Evolutionary conservation across 2,797 vertebrate genomes (phyloP).

Genomic region (Coregonus sp.): DNA sequence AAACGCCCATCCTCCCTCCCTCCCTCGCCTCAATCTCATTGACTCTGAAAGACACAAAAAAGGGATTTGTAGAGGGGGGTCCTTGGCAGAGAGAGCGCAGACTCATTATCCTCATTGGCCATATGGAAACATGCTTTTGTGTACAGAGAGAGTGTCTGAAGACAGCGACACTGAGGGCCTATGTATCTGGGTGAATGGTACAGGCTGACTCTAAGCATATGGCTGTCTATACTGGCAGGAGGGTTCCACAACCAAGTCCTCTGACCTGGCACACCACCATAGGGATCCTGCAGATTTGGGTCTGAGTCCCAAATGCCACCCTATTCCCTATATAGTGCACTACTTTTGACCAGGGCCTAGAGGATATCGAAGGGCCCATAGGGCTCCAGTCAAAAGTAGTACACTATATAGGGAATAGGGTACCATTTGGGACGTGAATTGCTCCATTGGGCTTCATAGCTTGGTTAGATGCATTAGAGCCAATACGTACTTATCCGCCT

Average conservation of each 20-base stretch:
- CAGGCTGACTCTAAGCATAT: slow-evolving; percentile 87
- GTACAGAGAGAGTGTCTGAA: slow-evolving; percentile 82
- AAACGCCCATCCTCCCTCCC: slow-evolving; percentile 66
- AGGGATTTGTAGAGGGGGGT: slow-evolving; percentile 51
- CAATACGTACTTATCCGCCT: slow-evolving; percentile 25
- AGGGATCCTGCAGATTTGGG: slow-evolving; percentile 14
- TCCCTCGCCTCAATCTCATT: slow-evolving; percentile 67
- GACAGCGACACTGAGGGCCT: slow-evolving; percentile 85
- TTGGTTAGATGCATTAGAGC: slow-evolving; percentile 58
- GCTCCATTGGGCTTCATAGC: slow-evolving; percentile 82
- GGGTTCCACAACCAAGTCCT: slow-evolving; percentile 67
- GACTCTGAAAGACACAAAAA: slow-evolving; percentile 71
- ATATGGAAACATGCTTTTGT: slow-evolving; percentile 91
- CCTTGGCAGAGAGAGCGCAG: slow-evolving; percentile 77
- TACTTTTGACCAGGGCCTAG: neutral
- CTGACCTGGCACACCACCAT: slow-evolving; percentile 60
- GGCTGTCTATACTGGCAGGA: slow-evolving; percentile 76
- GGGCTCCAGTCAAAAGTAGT: neutral
- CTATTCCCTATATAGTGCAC: neutral
- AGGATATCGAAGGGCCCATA: neutral
- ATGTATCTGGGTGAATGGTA: slow-evolving; percentile 82
- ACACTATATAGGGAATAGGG: neutral
- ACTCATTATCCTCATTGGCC: slow-evolving; percentile 70
- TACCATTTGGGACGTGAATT: slow-evolving; percentile 68
- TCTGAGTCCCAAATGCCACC: neutral